Base-by-base conservation (phyloP, 2,888 invertebrate genomes). In the Chaetogeoica ovagalla region DNA sequence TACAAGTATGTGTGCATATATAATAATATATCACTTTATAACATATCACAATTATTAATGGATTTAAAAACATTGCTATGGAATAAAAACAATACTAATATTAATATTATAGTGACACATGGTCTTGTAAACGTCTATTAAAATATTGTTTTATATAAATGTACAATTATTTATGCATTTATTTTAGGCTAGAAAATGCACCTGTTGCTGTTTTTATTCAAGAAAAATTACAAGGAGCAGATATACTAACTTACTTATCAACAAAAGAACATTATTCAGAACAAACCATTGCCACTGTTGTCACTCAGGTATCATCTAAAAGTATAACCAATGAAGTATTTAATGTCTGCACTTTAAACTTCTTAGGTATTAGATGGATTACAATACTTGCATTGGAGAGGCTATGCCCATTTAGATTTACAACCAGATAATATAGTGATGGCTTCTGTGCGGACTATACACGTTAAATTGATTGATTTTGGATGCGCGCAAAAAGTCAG, bases 371-470 rank as follows among this genome's bases (percentile, higher is more conserved):
- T 96, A 81, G 95, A 97, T 85, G 97, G 92, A 0, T 88, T 98
- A 0, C 97, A 97, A 87, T 98, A 97, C 86, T 88, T 99, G 62
- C 98, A 98, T 87, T 97, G 97, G 94, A 90, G 95, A 84, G 96
- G 96, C 4, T 91, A 92, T 83, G 93, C 94, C 84, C 95, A 96
- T 86, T 87, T 97, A 82, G 94, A 97, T 86, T 88, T 97, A 71
- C 95, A 98, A 86, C 98, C 98, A 0, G 96, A 97, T 85, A 98
- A 98, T 86, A 90, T 98, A 39, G 94, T 97, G 5, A 94, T 98
- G 93, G 91, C 93, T 1, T 92, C 93, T 0, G 92, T 95, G 21
- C 89, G 96, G 83, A 92, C 93, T 0, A 90, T 93, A 13, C 93
- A 95, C 86, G 90, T 98, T 3, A 98, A 97, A 87, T 87, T 99